phyloP scores from a whole-genome alignment of 1,140 invertebrate genomes.

The Eurosta solidaginis region DNA sequence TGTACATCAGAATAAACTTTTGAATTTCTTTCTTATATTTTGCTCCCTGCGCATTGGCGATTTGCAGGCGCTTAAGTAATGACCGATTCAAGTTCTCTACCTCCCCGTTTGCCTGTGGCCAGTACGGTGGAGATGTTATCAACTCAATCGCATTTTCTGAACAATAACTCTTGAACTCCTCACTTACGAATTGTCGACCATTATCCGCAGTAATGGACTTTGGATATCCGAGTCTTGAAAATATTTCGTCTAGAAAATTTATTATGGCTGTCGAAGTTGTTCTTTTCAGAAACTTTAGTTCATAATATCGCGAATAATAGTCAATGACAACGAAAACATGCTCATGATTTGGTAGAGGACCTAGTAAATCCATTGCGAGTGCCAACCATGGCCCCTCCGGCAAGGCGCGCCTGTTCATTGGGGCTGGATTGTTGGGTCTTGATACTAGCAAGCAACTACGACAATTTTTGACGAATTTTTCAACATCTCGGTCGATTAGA shows the following conservation, averaged over 20 bases:
- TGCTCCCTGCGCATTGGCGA: not conserved
- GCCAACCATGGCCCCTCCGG: too few relatives aligned
- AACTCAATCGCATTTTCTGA: not conserved
- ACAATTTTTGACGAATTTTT: too few relatives aligned
- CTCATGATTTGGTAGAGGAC: constrained; percentile 42
- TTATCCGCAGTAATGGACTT: too few relatives aligned
- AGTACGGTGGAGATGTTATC: not conserved
- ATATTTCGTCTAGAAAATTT: constrained; percentile 34
- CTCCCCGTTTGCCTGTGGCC: constrained; percentile 23
- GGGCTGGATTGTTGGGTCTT: too few relatives aligned
- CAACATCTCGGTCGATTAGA: too few relatives aligned
- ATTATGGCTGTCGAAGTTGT: constrained; percentile 39
- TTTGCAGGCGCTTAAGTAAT: constrained; percentile 17
- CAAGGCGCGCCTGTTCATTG: too few relatives aligned
- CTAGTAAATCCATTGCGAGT: too few relatives aligned
- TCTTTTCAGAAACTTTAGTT: constrained; percentile 35
- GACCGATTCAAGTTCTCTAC: constrained; percentile 19
- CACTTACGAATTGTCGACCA: too few relatives aligned
- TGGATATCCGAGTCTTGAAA: too few relatives aligned
- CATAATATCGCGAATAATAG: constrained; percentile 40
- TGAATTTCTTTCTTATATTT: constrained; percentile 38
- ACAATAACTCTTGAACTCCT: not conserved
- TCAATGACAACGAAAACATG: constrained; percentile 42
- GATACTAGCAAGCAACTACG: too few relatives aligned
- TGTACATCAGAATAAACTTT: constrained; percentile 36